phyloP scores from a whole-genome alignment of 2,113 vertebrate genomes.

The Tympanuchus pallidicinctus region DNA sequence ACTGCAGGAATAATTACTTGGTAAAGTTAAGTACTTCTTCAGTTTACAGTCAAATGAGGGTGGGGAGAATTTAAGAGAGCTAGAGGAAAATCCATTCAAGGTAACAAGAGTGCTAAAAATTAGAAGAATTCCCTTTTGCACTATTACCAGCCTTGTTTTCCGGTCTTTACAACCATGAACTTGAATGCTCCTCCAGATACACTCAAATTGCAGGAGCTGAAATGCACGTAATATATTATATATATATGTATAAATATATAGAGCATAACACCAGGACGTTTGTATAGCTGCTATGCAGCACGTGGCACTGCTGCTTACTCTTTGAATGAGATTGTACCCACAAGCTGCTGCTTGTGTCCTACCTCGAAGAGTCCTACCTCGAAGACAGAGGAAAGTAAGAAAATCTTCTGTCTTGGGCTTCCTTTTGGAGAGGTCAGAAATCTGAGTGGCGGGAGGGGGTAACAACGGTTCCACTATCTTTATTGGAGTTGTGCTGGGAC shows the following conservation, averaged over 20 bases:
- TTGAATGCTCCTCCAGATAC: not conserved
- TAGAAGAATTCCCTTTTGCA: constrained; percentile 1
- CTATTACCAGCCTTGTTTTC: constrained; percentile 8
- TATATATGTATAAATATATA: too few relatives aligned
- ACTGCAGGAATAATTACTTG: constrained; percentile 9
- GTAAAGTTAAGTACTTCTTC: constrained; percentile 44
- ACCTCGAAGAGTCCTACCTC: constrained; percentile 83
- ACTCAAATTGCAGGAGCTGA: not conserved
- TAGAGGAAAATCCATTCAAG: constrained; percentile 21
- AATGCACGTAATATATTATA: not conserved
- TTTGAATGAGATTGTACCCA: not conserved
- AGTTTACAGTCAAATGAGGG: constrained; percentile 23
- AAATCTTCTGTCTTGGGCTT: constrained; percentile 99
- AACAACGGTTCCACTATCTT: constrained; percentile 92
- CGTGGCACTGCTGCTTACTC: fast-evolving
- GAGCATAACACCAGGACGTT: not conserved
- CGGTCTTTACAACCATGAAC: not conserved
- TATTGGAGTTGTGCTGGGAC: constrained; percentile 97
- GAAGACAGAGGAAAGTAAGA: constrained; percentile 98
- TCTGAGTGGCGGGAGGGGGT: constrained; percentile 88
- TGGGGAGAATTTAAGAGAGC: not conserved
- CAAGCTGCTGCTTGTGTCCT: too few relatives aligned
- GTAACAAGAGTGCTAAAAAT: constrained; percentile 11
- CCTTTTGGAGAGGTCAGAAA: constrained; percentile 96
- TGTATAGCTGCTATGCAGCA: too few relatives aligned